phyloP scores from a whole-genome alignment of 1,140 invertebrate genomes.

The Drosophila takahashii region DNA sequence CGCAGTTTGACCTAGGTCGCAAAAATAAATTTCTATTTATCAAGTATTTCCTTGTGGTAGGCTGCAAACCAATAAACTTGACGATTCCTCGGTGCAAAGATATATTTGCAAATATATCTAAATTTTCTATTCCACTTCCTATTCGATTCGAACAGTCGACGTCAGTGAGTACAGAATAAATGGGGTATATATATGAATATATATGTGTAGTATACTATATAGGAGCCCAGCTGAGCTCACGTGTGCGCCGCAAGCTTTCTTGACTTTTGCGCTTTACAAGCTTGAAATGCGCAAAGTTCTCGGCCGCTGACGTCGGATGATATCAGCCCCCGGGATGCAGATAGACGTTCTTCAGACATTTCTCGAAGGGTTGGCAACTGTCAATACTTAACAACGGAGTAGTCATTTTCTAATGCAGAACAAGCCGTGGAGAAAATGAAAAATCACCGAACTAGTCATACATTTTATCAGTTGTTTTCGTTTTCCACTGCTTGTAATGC shows the following conservation, averaged over 20 bases:
- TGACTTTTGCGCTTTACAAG: conserved; percentile 46
- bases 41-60: conserved; percentile 72
- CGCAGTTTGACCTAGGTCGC: conserved; percentile 52
- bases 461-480: conserved; percentile 33
- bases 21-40: too few species aligned
- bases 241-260: conserved; percentile 65
- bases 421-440: background rate
- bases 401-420: conserved; percentile 19
- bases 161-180: conserved; percentile 9
- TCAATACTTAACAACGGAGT: conserved; percentile 1
- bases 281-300: conserved; percentile 53
- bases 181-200: conserved; percentile 10
- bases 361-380: background rate
- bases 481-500: background rate
- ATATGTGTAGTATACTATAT: conserved; percentile 6
- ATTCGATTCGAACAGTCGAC: conserved; percentile 22
- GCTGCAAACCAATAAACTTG: conserved; percentile 10
- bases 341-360: conserved; percentile 31
- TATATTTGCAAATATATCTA: conserved; percentile 15
- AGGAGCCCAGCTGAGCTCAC: conserved; percentile 48
- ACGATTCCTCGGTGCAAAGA: conserved; percentile 20
- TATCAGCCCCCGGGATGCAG: conserved; percentile 40
- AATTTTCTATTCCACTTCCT: conserved; percentile 25
- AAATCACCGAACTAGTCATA: conserved; percentile 21
- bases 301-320: conserved; percentile 41